These are phyloP conservation scores for Pinctada fucata DNA, from an alignment of 2,888 invertebrate species.

Conservation along the genomic window DNA sequence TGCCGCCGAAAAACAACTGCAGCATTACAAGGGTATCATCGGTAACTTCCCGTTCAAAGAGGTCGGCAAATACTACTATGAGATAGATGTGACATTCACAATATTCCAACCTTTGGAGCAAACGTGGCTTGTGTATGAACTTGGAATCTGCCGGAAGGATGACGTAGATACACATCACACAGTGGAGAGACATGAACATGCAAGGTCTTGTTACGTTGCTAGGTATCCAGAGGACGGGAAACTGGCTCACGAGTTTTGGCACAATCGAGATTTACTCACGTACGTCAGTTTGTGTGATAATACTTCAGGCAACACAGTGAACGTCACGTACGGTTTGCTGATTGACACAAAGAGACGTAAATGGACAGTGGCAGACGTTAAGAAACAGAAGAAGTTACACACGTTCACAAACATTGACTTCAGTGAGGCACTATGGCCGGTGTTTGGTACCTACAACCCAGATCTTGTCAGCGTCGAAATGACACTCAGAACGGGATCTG, in stretches of 20 bases:
- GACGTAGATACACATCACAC: constrained; percentile 59
- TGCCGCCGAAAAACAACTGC: constrained; percentile 22
- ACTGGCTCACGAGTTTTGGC: constrained; percentile 59
- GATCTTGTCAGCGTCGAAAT: constrained; percentile 60
- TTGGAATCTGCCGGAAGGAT: constrained; percentile 54
- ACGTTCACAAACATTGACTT: constrained; percentile 53
- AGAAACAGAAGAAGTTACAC: constrained; percentile 52
- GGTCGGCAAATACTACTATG: constrained; percentile 53
- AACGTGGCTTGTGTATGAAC: constrained; percentile 59
- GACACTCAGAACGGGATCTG: constrained; percentile 55
- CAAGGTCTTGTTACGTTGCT: constrained; percentile 58
- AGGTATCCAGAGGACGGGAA: constrained; percentile 59
- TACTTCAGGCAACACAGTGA: constrained; percentile 48
- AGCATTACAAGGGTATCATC: constrained; percentile 57
- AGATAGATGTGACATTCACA: constrained; percentile 54
- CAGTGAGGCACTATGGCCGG: constrained; percentile 52
- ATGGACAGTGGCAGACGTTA: constrained; percentile 54
- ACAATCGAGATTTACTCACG: constrained; percentile 54
- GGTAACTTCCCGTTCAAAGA: constrained; percentile 53
- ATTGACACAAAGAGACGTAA: constrained; percentile 53
- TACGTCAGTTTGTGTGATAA: constrained; percentile 54
- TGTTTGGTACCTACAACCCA: constrained; percentile 59
- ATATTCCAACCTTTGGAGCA: constrained; percentile 58
- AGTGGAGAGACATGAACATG: constrained; percentile 57
- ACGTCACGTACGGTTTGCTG: constrained; percentile 54